Evolutionary conservation across 2,888 invertebrate genomes (phyloP), one percentile per base, ranked within the genome.

Genomic region (Drosophila cognata): DNA sequence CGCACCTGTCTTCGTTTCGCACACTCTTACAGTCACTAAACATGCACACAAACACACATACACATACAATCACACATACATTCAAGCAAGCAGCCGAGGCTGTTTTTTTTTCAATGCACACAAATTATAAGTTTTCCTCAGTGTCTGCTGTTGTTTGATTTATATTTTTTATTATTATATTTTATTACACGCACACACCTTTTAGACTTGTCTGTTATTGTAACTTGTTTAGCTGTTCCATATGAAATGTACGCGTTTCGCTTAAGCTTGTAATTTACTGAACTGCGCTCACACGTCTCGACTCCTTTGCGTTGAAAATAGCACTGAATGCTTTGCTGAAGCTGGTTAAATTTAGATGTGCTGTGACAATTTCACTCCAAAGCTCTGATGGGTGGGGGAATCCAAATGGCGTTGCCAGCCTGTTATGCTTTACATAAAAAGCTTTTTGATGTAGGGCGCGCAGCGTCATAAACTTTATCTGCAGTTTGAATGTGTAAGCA

Each of bases 1-100:
- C 41, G 50, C 77, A 82, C 66, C 77, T 77, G 78, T 60, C 33
- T 81, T 74, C 72, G 74, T 74, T 85, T 81, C 77, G 60, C 71
- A 59, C 66, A 77, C 84, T 77, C 52, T 53, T 46, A 63, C 63
- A 69, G 48, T 46, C 65, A 48, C 46, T 58, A 18, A n/a, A 52
- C 36, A 61, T n/a, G 36, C 61, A 61, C 56, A 56, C 33, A 43
- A 51, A 41, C 31, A 52, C 33, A 52, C 33, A 29, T 35, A 41
- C 62, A 62, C 18, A 38, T n/a, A 38, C 53, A 55, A n/a, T n/a
- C 55, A 38, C 36, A 69, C 65, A 68, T 52, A 36, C 55, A 57
- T 11, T 25, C 43, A 31, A 71, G n/a, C 36, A 38, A 71, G 59
- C 64, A 57, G 58, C 59, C 36, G 57, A 43, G 57, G 61, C 41